Percentiles rank a stretch among this genome's conserved stretches.
These are phyloP conservation scores for Ectemnius lituratus DNA, from an alignment of 2,888 invertebrate species.

Conservation along the genomic window DNA sequence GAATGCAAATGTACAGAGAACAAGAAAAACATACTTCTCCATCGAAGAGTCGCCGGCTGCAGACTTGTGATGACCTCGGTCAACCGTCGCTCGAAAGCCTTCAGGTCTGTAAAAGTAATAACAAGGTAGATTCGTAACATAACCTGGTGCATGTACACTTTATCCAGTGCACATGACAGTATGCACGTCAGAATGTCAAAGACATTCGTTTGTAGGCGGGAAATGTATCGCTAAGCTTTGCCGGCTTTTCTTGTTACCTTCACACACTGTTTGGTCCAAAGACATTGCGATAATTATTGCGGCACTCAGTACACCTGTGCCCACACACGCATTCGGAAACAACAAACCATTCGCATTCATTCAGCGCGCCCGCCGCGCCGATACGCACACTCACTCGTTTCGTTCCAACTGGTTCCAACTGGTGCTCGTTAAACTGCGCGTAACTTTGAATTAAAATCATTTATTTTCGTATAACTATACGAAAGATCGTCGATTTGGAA, in stretches of 20 bases:
- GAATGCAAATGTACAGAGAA: constrained; percentile 14
- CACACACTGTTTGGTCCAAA: constrained; percentile 93
- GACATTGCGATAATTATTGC: constrained; percentile 80
- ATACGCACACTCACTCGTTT: no score
- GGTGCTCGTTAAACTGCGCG: no score
- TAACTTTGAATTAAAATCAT: no score
- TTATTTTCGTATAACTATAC: no score
- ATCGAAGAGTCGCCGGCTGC: constrained; percentile 95
- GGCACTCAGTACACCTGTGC: constrained; percentile 16
- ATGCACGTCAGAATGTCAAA: neutral
- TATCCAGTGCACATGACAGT: neutral
- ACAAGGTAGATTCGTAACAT: constrained; percentile 32
- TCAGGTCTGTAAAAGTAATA: constrained; percentile 87
- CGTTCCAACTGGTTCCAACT: no score
- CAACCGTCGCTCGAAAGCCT: constrained; percentile 97
- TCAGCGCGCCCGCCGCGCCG: no score
- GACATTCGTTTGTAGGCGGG: neutral
- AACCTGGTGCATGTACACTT: constrained; percentile 32
- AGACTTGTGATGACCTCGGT: constrained; percentile 98
- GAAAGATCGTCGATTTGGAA: no score
- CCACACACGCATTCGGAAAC: constrained; percentile 4
- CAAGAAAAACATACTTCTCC: constrained; percentile 89
- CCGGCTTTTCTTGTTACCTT: constrained; percentile 82
- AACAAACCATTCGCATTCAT: constrained; percentile 10
- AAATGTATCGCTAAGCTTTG: neutral